These are phyloP conservation scores for Teleopsis dalmanni DNA, from an alignment of 1,140 invertebrate genomes.

Conservation along the genomic window DNA sequence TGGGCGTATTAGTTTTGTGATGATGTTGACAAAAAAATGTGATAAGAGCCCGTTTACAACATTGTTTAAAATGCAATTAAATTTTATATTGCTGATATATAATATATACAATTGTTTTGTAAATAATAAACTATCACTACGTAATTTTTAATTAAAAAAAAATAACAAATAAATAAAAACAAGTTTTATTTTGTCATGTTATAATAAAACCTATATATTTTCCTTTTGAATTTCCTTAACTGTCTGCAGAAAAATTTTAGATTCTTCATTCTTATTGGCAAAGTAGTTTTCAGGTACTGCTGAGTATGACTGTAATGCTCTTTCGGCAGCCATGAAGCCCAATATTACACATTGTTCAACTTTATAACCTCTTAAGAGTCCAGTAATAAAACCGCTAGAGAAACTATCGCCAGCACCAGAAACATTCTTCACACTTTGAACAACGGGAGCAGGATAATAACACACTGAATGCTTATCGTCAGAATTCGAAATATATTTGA, in stretches of 20 bases:
- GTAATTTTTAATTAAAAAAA: conserved; percentile 1
- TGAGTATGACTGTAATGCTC: conserved; percentile 46
- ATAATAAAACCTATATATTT: too few species aligned
- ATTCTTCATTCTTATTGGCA: conserved; percentile 6
- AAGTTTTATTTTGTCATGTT: too few species aligned
- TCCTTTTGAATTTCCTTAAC: conserved; percentile 8
- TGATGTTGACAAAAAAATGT: too few species aligned
- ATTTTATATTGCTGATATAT: too few species aligned
- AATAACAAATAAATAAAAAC: conserved; percentile 22
- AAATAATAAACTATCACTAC: neutral
- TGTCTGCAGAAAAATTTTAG: neutral
- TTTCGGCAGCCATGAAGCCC: conserved; percentile 50
- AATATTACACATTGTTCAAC: conserved; percentile 49
- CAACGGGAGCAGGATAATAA: conserved; percentile 45
- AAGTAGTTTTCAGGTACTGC: conserved; percentile 46
- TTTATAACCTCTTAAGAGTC: conserved; percentile 42
- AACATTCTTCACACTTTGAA: conserved; percentile 50
- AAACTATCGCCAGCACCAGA: conserved; percentile 61
- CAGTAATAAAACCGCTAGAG: conserved; percentile 53
- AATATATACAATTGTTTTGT: too few species aligned
- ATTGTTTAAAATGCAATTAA: too few species aligned
- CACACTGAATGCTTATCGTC: conserved; percentile 17
- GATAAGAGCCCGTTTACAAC: too few species aligned
- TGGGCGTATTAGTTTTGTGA: conserved; percentile 41
- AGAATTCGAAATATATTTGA: neutral